phyloP scores from a whole-genome alignment of 2,113 vertebrate species.

The Sturnira hondurensis region DNA sequence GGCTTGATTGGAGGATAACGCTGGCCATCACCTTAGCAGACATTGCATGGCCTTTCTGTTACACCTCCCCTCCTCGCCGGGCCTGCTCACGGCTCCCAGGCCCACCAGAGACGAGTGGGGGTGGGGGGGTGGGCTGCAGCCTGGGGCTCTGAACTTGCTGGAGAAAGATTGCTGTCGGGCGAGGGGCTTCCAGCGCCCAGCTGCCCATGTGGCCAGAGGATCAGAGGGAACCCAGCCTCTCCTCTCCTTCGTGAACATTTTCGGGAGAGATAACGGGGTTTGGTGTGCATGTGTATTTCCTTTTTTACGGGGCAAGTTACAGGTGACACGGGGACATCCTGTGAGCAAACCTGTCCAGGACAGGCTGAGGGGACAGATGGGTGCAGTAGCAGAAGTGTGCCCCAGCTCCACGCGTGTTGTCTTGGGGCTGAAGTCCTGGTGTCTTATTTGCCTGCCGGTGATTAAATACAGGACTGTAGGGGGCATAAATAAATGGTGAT shows the following conservation, averaged over 20 bases:
- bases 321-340: conserved; percentile 11
- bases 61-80: not conserved
- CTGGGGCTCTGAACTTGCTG: not conserved
- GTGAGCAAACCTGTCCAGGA: not conserved
- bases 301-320: conserved; percentile 21
- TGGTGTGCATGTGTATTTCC: not conserved
- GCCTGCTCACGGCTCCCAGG: not conserved
- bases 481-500: not conserved
- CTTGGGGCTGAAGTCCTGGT: not conserved
- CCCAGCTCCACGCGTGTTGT: not conserved
- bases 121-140: not conserved
- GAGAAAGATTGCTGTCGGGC: conserved; percentile 47
- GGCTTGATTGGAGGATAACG: not conserved
- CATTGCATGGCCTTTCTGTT: not conserved
- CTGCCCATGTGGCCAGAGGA: not conserved
- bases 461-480: not conserved
- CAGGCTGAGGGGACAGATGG: not conserved
- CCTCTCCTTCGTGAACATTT: conserved; percentile 19
- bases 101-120: not conserved
- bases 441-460: not conserved
- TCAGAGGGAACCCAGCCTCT: not conserved
- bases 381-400: not conserved
- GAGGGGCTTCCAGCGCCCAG: conserved; percentile 38
- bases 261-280: not conserved
- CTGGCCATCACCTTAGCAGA: not conserved